phyloP scores from a whole-genome alignment of 2,888 invertebrate species.

The Sisyra terminalis region DNA sequence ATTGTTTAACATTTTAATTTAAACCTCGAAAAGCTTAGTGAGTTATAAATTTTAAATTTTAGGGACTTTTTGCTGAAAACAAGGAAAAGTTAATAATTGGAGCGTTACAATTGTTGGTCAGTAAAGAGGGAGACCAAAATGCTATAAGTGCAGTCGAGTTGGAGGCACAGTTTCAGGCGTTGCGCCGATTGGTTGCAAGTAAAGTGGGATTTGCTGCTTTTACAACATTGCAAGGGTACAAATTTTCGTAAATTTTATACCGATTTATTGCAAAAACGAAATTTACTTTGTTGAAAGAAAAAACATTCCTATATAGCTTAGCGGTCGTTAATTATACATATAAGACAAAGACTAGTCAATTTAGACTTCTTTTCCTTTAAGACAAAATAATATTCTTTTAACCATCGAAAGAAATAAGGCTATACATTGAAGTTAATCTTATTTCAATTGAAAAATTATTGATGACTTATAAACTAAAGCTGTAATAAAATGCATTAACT shows the following conservation, averaged over 20 bases:
- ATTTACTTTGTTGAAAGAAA: background rate
- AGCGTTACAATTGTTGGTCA: constrained; percentile 72
- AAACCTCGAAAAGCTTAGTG: background rate
- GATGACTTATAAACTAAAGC: no score
- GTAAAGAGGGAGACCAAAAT: constrained; percentile 47
- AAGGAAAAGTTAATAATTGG: constrained; percentile 92
- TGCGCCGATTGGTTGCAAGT: constrained; percentile 85
- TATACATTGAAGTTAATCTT: no score
- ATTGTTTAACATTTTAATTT: background rate
- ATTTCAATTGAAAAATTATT: no score
- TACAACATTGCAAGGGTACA: constrained; percentile 74
- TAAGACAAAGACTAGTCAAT: background rate
- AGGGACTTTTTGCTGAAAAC: constrained; percentile 95
- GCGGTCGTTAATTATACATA: no score
- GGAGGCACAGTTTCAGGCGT: constrained; percentile 90
- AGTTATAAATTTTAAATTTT: no score
- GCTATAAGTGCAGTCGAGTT: constrained; percentile 51
- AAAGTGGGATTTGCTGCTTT: constrained; percentile 97
- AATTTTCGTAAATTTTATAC: constrained; percentile 12
- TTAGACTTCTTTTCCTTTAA: background rate
- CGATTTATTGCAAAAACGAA: background rate
- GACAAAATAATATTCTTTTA: no score
- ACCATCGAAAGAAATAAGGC: no score
- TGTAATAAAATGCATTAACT: no score
- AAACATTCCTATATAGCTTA: background rate